phyloP scores from a whole-genome alignment of 2,797 vertebrate species.

The Anguilla pacifica region DNA sequence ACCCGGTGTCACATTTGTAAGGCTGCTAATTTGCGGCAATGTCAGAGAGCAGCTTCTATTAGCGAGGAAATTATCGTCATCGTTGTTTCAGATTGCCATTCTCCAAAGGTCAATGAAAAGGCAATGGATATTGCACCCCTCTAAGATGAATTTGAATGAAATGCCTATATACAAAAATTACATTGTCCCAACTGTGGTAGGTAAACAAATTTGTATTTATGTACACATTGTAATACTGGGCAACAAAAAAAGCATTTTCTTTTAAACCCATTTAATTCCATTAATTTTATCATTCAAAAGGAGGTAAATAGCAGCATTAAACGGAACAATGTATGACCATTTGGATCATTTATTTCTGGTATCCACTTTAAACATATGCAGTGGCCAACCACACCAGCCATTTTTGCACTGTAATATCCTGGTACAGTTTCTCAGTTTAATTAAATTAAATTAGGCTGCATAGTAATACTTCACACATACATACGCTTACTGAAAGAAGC shows the following conservation, averaged over 20 bases:
- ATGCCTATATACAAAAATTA: not conserved
- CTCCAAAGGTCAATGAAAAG: not conserved
- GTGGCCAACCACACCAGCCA: not conserved
- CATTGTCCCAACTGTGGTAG: not conserved
- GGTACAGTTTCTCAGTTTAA: not conserved
- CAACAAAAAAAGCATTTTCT: not conserved
- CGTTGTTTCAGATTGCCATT: not conserved
- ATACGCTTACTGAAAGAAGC: constrained; percentile 5
- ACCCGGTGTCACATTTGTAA: not conserved
- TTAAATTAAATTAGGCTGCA: not conserved
- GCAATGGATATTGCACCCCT: not conserved
- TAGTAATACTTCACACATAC: not conserved
- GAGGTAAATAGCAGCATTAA: not conserved
- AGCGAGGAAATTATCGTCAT: not conserved
- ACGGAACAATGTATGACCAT: not conserved
- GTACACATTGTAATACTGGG: not conserved
- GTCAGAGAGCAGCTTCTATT: not conserved
- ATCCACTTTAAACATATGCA: not conserved
- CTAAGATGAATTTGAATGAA: not conserved
- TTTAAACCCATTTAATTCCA: not conserved
- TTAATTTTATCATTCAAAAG: not conserved
- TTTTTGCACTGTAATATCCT: not conserved
- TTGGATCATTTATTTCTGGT: not conserved
- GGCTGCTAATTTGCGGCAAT: not conserved
- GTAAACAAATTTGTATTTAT: not conserved